Evolutionary conservation across 2,888 invertebrate genomes (phyloP).

Genomic region (Protonemura montana): DNA sequence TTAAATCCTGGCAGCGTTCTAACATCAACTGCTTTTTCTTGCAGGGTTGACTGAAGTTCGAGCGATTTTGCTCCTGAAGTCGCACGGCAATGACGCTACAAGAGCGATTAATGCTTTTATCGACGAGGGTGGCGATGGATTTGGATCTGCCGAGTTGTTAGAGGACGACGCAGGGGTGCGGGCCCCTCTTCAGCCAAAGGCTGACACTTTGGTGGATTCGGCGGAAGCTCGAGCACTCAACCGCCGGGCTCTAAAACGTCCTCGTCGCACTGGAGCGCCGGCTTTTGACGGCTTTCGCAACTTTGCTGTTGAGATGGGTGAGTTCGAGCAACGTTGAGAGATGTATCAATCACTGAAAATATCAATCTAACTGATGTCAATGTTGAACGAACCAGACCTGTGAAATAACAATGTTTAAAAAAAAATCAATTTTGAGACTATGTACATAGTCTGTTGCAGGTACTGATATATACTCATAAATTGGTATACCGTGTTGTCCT

Average conservation of each 20-base stretch:
- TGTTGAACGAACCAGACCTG: not conserved
- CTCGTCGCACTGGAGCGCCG: not conserved
- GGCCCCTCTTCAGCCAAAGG: not conserved
- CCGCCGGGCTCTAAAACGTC: not conserved
- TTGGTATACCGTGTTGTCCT: too few relatives aligned
- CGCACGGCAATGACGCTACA: not conserved
- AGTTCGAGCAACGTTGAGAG: not conserved
- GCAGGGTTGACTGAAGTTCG: not conserved
- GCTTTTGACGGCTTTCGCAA: constrained; percentile 8
- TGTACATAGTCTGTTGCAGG: too few relatives aligned
- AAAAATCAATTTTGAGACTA: too few relatives aligned
- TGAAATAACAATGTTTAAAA: not conserved
- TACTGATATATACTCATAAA: too few relatives aligned
- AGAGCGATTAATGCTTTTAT: not conserved
- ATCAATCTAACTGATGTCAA: not conserved
- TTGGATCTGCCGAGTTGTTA: not conserved
- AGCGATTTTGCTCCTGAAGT: not conserved
- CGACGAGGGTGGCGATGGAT: not conserved
- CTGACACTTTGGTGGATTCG: constrained; percentile 7
- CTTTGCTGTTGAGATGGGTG: constrained; percentile 17
- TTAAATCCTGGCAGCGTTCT: too few relatives aligned
- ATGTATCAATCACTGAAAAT: not conserved
- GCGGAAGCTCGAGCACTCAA: not conserved
- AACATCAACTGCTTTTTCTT: too few relatives aligned
- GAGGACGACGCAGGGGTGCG: not conserved